Percentiles rank a stretch among this genome's conserved stretches.
These are phyloP conservation scores for Oikopleura vanhoeffeni DNA, from an alignment of 23 tunicate genomes.

Conservation along the genomic window DNA sequence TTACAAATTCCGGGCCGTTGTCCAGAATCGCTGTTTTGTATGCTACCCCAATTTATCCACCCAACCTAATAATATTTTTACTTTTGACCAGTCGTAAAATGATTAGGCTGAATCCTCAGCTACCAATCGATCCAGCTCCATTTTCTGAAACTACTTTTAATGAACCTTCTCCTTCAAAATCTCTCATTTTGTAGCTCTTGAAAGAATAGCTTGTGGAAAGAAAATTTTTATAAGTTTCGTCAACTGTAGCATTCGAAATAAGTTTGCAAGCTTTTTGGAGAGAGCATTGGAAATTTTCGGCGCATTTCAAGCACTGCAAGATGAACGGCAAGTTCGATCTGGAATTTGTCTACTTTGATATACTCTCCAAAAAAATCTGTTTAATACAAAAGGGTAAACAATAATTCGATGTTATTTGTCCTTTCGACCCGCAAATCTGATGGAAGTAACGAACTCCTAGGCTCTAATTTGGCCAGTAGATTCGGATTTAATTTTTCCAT, in stretches of 20 bases:
- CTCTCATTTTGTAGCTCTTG: not conserved
- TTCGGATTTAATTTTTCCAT: not conserved
- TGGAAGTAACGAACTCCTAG: not conserved
- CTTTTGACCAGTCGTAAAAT: not conserved
- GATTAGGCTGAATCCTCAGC: not conserved
- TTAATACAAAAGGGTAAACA: not conserved
- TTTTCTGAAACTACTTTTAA: constrained; percentile 8
- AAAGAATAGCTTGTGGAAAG: not conserved
- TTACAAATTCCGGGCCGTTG: too few species aligned
- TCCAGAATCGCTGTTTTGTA: too few species aligned
- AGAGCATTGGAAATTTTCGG: not conserved
- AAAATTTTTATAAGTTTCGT: not conserved
- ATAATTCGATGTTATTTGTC: not conserved
- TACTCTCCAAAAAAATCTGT: not conserved
- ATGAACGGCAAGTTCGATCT: not conserved
- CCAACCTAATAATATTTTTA: too few species aligned
- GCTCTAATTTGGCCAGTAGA: not conserved
- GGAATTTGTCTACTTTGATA: not conserved
- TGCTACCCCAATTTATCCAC: too few species aligned
- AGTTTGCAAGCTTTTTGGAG: not conserved
- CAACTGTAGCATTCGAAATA: not conserved
- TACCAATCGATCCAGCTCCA: not conserved
- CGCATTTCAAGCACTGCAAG: not conserved
- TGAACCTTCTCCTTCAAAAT: not conserved
- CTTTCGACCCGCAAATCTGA: not conserved